Conservation (phyloP, 2,888 invertebrate species). For the Fragum fragum region DNA sequence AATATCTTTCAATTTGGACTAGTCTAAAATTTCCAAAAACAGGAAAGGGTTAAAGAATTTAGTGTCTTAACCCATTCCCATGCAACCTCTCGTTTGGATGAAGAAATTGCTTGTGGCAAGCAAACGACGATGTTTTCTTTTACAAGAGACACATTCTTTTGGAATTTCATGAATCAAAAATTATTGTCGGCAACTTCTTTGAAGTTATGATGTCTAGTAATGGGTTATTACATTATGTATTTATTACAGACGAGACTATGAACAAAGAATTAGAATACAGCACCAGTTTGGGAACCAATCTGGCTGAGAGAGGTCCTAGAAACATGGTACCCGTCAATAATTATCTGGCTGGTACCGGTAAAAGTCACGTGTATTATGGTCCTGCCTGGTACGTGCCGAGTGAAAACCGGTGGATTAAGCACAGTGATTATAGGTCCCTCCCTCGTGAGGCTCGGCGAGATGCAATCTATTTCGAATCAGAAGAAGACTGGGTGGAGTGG, state of each 20-base stretch:
- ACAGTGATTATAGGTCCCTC: conserved; percentile 73
- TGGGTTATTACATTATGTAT: too few species aligned
- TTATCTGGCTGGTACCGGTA: conserved; percentile 81
- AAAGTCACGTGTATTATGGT: conserved; percentile 78
- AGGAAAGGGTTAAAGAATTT: too few species aligned
- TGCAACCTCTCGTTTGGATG: too few species aligned
- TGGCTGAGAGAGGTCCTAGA: conserved; percentile 77
- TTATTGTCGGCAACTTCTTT: too few species aligned
- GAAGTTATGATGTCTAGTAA: too few species aligned
- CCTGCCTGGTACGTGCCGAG: conserved; percentile 79
- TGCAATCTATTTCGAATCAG: conserved; percentile 78
- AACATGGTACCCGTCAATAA: conserved; percentile 80
- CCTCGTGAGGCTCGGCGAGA: conserved; percentile 75
- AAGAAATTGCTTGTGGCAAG: too few species aligned
- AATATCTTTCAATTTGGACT: too few species aligned
- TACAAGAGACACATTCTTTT: too few species aligned
- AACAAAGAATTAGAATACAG: conserved; percentile 69
- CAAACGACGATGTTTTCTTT: too few species aligned
- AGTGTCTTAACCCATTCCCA: too few species aligned
- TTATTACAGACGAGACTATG: conserved; percentile 35
- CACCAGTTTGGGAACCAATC: conserved; percentile 74
- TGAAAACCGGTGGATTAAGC: conserved; percentile 77
- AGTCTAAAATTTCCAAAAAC: too few species aligned
- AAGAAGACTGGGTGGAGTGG: conserved; percentile 76
- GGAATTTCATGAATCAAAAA: too few species aligned